These are phyloP conservation scores for Cyanistes caeruleus DNA, from an alignment of 2,113 vertebrate species.

Conservation along the genomic window DNA sequence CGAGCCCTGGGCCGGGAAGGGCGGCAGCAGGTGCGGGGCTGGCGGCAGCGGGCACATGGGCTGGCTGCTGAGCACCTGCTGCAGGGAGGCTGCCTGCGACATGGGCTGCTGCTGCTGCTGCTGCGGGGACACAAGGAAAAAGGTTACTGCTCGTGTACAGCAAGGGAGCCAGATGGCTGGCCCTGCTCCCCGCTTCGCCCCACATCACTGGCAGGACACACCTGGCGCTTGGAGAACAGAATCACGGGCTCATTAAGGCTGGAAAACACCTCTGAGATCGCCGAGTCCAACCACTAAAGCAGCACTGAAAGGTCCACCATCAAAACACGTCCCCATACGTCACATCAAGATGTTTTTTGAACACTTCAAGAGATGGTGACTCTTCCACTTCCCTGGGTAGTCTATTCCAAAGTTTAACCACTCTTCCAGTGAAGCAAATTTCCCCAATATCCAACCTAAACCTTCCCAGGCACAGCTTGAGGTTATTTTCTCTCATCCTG, in stretches of 20 bases:
- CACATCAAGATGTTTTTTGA: background rate
- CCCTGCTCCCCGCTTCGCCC: fast-evolving
- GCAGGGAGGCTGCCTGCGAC: slow-evolving; percentile 71
- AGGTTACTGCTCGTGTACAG: background rate
- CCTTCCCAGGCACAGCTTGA: fast-evolving
- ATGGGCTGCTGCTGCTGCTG: slow-evolving; percentile 54
- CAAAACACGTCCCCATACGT: background rate
- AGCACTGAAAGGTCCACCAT: background rate
- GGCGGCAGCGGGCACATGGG: slow-evolving; percentile 69
- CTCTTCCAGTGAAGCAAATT: background rate
- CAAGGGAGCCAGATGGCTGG: fast-evolving
- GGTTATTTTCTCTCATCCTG: background rate
- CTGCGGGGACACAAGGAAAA: background rate
- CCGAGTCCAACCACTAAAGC: background rate
- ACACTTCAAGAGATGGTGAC: background rate
- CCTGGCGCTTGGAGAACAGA: fast-evolving
- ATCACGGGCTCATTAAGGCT: background rate
- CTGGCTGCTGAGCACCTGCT: slow-evolving; percentile 78
- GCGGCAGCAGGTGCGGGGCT: slow-evolving; percentile 68
- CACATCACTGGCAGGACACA: background rate
- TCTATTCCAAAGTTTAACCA: background rate
- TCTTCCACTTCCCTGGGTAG: too few relatives aligned
- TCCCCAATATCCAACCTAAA: background rate
- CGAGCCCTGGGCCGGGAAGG: slow-evolving; percentile 69
- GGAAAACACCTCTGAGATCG: background rate